Conservation (phyloP, 2,797 vertebrate species). For the Megaceryle alcyon region DNA sequence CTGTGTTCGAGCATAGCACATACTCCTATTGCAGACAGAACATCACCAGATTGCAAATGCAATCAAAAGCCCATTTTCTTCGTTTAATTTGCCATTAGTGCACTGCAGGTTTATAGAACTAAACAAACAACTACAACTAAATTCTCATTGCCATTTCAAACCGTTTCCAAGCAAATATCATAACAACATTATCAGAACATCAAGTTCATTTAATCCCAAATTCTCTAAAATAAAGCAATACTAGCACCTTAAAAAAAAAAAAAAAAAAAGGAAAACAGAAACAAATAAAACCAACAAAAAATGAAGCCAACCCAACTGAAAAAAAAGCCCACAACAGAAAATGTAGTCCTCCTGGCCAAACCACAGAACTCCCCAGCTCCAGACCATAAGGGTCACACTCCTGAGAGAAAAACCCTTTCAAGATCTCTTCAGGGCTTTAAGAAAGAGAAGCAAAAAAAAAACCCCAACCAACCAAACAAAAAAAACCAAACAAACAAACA, state of each 20-base stretch:
- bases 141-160: conserved; percentile 20
- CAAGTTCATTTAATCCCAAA: not conserved
- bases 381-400: not conserved
- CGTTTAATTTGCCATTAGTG: conserved; percentile 49
- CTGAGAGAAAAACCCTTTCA: not conserved
- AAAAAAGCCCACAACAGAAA: not conserved
- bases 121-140: conserved; percentile 22
- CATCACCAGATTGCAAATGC: conserved; percentile 37
- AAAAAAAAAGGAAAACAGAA: too few relatives aligned
- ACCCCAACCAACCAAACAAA: too few relatives aligned
- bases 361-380: not conserved
- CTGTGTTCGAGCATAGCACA: not conserved
- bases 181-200: conserved; percentile 18
- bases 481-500: too few relatives aligned
- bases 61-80: conserved; percentile 53
- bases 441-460: not conserved
- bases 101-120: not conserved
- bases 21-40: not conserved
- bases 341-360: not conserved
- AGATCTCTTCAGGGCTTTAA: not conserved
- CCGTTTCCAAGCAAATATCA: conserved; percentile 40
- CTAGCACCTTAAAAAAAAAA: not conserved
- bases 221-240: not conserved
- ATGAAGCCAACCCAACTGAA: too few relatives aligned
- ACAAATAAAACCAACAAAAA: too few relatives aligned